phyloP scores from a whole-genome alignment of 2,797 vertebrate genomes.

The Psittacula derbiana region DNA sequence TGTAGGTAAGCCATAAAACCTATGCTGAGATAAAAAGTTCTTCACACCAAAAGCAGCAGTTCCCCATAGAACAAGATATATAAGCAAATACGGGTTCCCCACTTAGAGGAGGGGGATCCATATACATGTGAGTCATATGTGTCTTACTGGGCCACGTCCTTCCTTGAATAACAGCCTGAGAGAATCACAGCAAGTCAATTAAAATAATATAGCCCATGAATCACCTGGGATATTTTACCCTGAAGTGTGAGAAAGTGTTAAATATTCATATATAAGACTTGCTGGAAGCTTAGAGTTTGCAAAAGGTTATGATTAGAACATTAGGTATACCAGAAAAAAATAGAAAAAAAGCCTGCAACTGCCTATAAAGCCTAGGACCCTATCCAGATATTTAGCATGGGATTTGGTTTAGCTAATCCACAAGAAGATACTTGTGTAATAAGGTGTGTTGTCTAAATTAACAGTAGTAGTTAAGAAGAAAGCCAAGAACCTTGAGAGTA shows the following conservation, averaged over 20 bases:
- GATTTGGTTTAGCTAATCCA: background rate
- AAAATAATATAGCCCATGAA: background rate
- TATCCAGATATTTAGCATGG: background rate
- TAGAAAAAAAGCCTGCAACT: background rate
- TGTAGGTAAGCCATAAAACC: background rate
- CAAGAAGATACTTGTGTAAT: background rate
- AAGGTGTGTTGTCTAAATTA: background rate
- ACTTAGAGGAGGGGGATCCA: background rate
- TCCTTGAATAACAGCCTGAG: background rate
- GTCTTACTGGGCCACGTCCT: background rate
- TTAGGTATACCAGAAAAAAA: background rate
- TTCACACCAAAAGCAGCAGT: background rate
- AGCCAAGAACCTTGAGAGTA: background rate
- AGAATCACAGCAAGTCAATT: background rate
- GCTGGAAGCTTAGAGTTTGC: background rate
- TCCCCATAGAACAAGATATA: background rate
- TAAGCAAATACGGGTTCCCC: background rate
- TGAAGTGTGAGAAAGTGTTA: background rate
- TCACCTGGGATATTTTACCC: background rate
- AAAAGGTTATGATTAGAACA: background rate
- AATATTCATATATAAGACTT: background rate
- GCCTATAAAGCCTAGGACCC: background rate
- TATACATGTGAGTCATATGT: background rate
- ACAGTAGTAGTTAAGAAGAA: background rate
- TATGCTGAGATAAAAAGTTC: background rate